Base-by-base conservation (phyloP, 1,140 invertebrate species). In the Procambarus virginalis region DNA sequence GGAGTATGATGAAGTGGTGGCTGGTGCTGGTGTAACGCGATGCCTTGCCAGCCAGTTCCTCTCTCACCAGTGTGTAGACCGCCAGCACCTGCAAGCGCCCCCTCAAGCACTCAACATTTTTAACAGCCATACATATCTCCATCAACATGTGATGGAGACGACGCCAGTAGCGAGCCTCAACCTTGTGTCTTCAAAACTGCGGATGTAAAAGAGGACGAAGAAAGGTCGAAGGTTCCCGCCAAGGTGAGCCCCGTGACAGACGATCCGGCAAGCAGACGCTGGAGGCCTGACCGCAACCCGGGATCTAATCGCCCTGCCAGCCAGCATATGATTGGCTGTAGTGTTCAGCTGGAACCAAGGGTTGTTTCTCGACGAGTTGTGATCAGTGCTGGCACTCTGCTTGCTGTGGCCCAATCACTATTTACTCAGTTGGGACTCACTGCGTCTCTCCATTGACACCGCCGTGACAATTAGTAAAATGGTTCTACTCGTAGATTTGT, bases 251-350 rank as follows among this genome's bases (percentile, higher is more conserved):
- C 2, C 46, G 20, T 80, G 78, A 55, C 78, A 80, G 49, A 51
- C 49, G 78, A 80, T 80, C 78, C 78, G 49, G 45, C 3, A 58
- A 22, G n/a, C 6, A 55, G 78, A 22, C 48, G 49, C 78, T 51
- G 49, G 46, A 55, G 49, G 55, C 12, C 78, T 12, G 55, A 80
- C 78, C 78, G 34, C 78, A 49, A 58, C 8, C 78, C 34, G 46
- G 78, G 78, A 80, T 80, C 78, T 14, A 55, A 58, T 80, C 55
- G 49, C 22, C 78, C 55, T 34, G 55, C 51, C n/a, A 80, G 78
- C 48, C 49, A 55, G 78, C 78, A 46, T 80, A 14, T 80, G 78
- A 80, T 80, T 80, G 78, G 78, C 12, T 34, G 49, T 58, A 58
- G 22, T 51, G 10, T 80, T 58, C 78, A 12, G 78, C 78, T 80